phyloP scores from a whole-genome alignment of 1,140 invertebrate genomes.

The Oncopodura yosiiana region DNA sequence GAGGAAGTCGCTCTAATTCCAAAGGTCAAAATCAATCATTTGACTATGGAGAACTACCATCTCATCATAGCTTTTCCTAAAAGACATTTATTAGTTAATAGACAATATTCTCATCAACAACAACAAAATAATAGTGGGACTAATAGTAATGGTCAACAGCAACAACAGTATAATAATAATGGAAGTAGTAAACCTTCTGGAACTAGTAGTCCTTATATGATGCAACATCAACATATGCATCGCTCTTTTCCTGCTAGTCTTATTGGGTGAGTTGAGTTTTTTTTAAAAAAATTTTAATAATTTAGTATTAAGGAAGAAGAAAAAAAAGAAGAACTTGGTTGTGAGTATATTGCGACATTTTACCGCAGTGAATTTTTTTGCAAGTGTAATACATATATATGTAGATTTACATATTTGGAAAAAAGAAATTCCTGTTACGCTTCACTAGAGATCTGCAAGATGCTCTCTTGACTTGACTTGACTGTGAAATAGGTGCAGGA shows the following conservation, averaged over 20 bases:
- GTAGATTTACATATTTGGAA: too few relatives aligned
- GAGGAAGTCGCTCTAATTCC: neutral
- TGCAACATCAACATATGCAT: constrained; percentile 12
- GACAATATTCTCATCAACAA: constrained; percentile 23
- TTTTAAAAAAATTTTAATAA: too few relatives aligned
- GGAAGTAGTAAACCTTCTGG: neutral
- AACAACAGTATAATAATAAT: constrained; percentile 11
- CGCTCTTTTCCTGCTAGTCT: constrained; percentile 31
- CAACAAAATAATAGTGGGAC: constrained; percentile 7
- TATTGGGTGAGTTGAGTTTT: constrained; percentile 32
- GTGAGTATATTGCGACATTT: too few relatives aligned
- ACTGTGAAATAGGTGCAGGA: too few relatives aligned
- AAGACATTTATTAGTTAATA: constrained; percentile 27
- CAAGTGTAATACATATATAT: too few relatives aligned
- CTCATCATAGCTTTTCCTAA: constrained; percentile 35
- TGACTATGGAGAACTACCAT: constrained; percentile 33
- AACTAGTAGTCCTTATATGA: too few relatives aligned
- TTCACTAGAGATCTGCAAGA: too few relatives aligned
- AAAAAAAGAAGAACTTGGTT: too few relatives aligned
- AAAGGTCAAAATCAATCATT: constrained; percentile 25
- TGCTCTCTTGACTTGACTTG: too few relatives aligned
- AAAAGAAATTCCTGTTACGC: too few relatives aligned
- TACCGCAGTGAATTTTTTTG: too few relatives aligned
- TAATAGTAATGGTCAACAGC: constrained; percentile 10
- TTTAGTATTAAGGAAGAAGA: too few relatives aligned